phyloP scores from a whole-genome alignment of 1,140 invertebrate genomes.

The Neelides sp. region DNA sequence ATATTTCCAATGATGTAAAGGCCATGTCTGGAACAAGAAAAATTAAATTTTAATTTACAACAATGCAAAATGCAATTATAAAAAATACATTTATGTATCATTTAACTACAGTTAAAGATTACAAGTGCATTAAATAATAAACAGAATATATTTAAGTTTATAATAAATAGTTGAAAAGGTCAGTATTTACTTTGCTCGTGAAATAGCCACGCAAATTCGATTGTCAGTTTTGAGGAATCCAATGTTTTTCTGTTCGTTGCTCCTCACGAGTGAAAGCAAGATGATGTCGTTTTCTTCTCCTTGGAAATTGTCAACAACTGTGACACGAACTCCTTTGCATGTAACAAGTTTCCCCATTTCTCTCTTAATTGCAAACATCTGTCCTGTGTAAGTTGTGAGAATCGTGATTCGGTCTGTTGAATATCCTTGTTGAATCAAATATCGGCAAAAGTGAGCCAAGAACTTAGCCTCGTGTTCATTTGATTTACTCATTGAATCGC shows the following conservation, averaged over 20 bases:
- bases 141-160: conserved; percentile 45
- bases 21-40: conserved; percentile 38
- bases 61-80: conserved; percentile 34
- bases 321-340: conserved; percentile 34
- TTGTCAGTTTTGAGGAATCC: conserved; percentile 44
- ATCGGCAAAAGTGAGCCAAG: conserved; percentile 43
- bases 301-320: conserved; percentile 45
- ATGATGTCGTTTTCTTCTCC: conserved; percentile 50
- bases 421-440: conserved; percentile 49
- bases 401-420: conserved; percentile 48
- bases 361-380: conserved; percentile 33
- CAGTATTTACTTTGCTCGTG: conserved; percentile 25
- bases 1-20: conserved; percentile 46
- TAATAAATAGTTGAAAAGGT: conserved; percentile 34
- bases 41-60: too few relatives aligned
- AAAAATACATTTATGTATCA: conserved; percentile 45
- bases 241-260: conserved; percentile 37
- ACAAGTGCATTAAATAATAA: conserved; percentile 37
- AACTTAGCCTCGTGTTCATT: conserved; percentile 50
- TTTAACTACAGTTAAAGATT: conserved; percentile 42
- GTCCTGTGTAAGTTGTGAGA: conserved; percentile 52
- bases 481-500: conserved; percentile 41
- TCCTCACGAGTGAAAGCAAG: conserved; percentile 44
- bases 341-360: conserved; percentile 13
- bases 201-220: conserved; percentile 43